Conservation (phyloP, 2,888 invertebrate species). For the Cistogaster globosa region DNA sequence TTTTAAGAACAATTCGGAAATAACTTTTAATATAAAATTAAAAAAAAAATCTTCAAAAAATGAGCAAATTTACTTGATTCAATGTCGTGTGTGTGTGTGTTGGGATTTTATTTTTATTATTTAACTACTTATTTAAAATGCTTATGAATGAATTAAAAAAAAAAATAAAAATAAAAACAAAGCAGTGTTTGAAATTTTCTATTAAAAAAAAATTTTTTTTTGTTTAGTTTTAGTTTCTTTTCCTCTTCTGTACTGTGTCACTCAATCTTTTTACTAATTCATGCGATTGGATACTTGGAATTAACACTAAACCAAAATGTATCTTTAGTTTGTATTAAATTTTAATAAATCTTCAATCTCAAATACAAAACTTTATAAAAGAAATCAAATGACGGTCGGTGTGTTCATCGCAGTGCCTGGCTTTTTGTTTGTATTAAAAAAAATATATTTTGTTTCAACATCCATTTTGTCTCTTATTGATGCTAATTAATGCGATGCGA, state of each 20-base stretch:
- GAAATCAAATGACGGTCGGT: background rate
- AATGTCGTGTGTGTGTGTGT: background rate
- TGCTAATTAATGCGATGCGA: conserved; percentile 80
- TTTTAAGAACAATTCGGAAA: no score
- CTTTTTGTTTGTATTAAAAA: conserved; percentile 37
- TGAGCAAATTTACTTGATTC: no score
- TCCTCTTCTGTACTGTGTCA: no score
- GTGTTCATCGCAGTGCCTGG: background rate
- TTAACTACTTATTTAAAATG: background rate
- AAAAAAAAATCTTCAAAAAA: no score
- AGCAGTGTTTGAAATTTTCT: conserved; percentile 8
- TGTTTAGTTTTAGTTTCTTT: conserved; percentile 3
- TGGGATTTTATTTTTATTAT: background rate
- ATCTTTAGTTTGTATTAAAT: background rate
- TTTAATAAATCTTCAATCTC: background rate
- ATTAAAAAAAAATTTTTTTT: background rate
- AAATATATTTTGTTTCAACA: conserved; percentile 65
- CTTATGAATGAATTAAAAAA: conserved; percentile 1
- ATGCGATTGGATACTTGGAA: conserved; percentile 19
- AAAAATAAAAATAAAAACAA: conserved; percentile 8
- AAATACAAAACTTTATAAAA: background rate
- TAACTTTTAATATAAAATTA: no score
- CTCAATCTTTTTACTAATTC: conserved; percentile 13
- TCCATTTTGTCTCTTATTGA: conserved; percentile 74
- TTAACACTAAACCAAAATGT: conserved; percentile 1